A percentile compares a stretch with the other conserved stretches of the same genome.
phyloP scores from a whole-genome alignment of 2,113 vertebrate genomes.

The Oncorhynchus clarkii region DNA sequence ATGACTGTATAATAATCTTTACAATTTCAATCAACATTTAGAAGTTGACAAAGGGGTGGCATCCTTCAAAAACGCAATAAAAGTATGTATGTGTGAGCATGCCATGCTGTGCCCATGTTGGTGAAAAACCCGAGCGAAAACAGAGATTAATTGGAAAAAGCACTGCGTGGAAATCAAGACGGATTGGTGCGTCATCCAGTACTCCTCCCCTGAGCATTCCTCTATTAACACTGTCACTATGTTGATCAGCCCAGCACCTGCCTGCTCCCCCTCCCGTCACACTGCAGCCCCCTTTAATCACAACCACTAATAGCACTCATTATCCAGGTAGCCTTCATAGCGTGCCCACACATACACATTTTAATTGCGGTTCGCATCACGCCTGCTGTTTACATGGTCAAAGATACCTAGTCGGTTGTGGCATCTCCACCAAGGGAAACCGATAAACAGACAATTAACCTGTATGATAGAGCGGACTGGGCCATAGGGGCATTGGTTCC shows the following conservation, averaged over 20 bases:
- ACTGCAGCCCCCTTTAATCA: slow-evolving; percentile 62
- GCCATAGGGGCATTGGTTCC: neutral
- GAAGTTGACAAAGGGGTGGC: no score
- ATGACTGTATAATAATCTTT: no score
- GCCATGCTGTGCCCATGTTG: slow-evolving; percentile 35
- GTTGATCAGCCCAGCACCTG: slow-evolving; percentile 76
- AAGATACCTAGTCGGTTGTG: slow-evolving; percentile 17
- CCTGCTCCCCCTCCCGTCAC: slow-evolving; percentile 52
- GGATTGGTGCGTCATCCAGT: slow-evolving; percentile 66
- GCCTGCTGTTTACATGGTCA: slow-evolving; percentile 55
- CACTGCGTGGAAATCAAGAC: slow-evolving; percentile 76
- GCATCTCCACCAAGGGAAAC: slow-evolving; percentile 10
- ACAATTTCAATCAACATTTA: no score
- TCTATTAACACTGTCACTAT: slow-evolving; percentile 77
- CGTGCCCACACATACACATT: slow-evolving; percentile 32
- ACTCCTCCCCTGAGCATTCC: slow-evolving; percentile 67
- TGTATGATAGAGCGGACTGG: slow-evolving; percentile 18
- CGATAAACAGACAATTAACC: slow-evolving; percentile 15
- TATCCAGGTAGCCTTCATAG: slow-evolving; percentile 58
- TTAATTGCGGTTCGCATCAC: slow-evolving; percentile 43
- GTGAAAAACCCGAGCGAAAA: slow-evolving; percentile 50
- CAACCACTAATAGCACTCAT: slow-evolving; percentile 67
- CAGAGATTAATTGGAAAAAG: slow-evolving; percentile 73
- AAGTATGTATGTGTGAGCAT: slow-evolving; percentile 13
- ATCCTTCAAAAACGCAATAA: no score